phyloP scores from a whole-genome alignment of 2,797 vertebrate genomes.

The Kryptopterus vitreolus region DNA sequence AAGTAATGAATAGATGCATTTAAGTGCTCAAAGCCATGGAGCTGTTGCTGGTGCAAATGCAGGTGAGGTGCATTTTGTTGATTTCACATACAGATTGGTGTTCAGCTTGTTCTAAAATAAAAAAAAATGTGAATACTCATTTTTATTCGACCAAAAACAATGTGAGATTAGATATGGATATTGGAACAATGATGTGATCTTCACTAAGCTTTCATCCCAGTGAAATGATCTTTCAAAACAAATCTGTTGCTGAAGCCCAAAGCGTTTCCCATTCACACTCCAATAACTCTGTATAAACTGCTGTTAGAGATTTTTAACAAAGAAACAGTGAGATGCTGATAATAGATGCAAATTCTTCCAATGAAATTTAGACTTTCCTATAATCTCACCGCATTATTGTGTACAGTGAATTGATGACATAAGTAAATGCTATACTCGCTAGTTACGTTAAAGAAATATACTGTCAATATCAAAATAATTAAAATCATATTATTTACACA shows the following conservation, averaged over 20 bases:
- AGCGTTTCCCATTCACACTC: background rate
- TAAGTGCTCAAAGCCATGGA: conserved; percentile 20
- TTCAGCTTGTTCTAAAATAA: too few species aligned
- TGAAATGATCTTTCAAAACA: background rate
- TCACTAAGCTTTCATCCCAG: background rate
- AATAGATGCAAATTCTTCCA: conserved; percentile 4
- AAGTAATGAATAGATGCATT: conserved; percentile 37
- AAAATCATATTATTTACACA: conserved; percentile 79
- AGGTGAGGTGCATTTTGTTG: conserved; percentile 22
- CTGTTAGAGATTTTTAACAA: background rate
- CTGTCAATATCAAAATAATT: conserved; percentile 82
- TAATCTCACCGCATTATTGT: conserved; percentile 41
- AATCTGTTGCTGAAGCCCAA: background rate
- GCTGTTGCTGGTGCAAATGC: conserved; percentile 23
- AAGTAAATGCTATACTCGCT: conserved; percentile 57
- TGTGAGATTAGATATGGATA: background rate
- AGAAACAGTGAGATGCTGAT: background rate
- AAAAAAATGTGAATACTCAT: too few species aligned
- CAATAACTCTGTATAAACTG: background rate
- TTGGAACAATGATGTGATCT: conserved; percentile 8
- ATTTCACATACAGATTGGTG: background rate
- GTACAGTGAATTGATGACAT: conserved; percentile 55
- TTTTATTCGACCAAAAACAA: background rate
- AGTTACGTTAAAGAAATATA: conserved; percentile 77
- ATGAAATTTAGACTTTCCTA: conserved; percentile 31